A percentile compares a stretch with the other conserved stretches of the same genome.
Evolutionary conservation across 2,797 vertebrate genomes (phyloP).

Genomic region (Malacoctenus gilli): DNA sequence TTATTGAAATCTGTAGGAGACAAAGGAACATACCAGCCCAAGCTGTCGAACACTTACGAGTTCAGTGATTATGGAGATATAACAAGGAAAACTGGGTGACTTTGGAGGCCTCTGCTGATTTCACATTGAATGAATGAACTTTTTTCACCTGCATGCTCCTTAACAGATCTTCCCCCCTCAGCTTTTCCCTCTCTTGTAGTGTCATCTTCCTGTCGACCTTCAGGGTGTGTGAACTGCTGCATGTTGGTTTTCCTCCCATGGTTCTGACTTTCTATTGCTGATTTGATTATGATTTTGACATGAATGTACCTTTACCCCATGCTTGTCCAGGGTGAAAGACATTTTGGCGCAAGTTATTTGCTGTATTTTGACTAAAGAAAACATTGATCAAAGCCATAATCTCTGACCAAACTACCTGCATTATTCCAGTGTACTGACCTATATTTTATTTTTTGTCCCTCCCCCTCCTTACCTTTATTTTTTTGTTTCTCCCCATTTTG

Average conservation of each 20-base stretch:
- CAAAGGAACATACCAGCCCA: no score
- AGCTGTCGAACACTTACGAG: no score
- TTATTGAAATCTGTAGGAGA: no score
- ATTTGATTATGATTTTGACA: conserved; percentile 84
- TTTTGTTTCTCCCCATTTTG: conserved; percentile 67
- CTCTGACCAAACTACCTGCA: conserved; percentile 99
- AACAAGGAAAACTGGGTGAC: no score
- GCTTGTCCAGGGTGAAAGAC: conserved; percentile 93
- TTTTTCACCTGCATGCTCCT: conserved; percentile 78
- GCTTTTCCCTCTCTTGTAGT: conserved; percentile 51
- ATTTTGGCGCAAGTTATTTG: conserved; percentile 90
- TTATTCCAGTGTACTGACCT: conserved; percentile 99
- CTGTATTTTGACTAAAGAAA: conserved; percentile 85
- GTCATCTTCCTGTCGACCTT: conserved; percentile 11
- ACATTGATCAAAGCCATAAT: conserved; percentile 95
- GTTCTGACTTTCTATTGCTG: conserved; percentile 70
- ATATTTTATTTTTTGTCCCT: conserved; percentile 97
- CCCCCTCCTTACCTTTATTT: conserved; percentile 78
- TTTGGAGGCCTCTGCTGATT: no score
- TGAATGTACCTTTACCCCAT: conserved; percentile 90
- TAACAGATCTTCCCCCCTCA: no score
- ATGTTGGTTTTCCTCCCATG: conserved; percentile 58
- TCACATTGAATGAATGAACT: no score
- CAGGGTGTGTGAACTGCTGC: conserved; percentile 68
- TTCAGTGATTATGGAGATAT: no score